Conservation (phyloP, 2,888 invertebrate genomes). For the Neoascia interrupta region DNA sequence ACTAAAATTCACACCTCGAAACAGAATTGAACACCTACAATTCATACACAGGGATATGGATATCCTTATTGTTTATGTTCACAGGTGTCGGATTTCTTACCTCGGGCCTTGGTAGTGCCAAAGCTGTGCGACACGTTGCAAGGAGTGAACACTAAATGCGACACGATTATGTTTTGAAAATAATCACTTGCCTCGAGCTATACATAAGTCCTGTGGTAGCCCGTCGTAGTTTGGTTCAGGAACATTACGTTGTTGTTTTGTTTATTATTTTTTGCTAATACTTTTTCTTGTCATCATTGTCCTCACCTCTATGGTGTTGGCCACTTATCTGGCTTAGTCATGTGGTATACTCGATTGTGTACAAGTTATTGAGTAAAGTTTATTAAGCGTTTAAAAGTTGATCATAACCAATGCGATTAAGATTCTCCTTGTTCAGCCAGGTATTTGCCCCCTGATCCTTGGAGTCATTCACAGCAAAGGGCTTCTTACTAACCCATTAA, state of each 20-base stretch:
- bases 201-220: neutral
- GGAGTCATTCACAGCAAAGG: too few relatives aligned
- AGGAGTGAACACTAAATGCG: constrained; percentile 16
- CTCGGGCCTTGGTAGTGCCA: neutral
- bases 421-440: too few relatives aligned
- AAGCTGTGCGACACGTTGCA: too few relatives aligned
- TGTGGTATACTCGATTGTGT: too few relatives aligned
- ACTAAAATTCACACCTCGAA: constrained; percentile 1
- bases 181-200: constrained; percentile 28
- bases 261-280: neutral
- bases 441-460: too few relatives aligned
- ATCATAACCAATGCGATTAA: too few relatives aligned
- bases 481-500: too few relatives aligned
- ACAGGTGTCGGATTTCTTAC: constrained; percentile 41
- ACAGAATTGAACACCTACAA: constrained; percentile 1
- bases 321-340: too few relatives aligned
- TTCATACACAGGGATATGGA: constrained; percentile 5
- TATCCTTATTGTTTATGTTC: constrained; percentile 31
- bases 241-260: neutral
- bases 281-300: constrained; percentile 10
- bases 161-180: constrained; percentile 39
- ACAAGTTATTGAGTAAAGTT: too few relatives aligned
- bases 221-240: too few relatives aligned
- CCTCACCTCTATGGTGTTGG: too few relatives aligned
- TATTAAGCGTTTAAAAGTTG: too few relatives aligned